Percentiles rank a stretch among this genome's conserved stretches.
These are phyloP conservation scores for Pseudomyrmex gracilis DNA, from an alignment of 1,140 invertebrate genomes.

Conservation along the genomic window DNA sequence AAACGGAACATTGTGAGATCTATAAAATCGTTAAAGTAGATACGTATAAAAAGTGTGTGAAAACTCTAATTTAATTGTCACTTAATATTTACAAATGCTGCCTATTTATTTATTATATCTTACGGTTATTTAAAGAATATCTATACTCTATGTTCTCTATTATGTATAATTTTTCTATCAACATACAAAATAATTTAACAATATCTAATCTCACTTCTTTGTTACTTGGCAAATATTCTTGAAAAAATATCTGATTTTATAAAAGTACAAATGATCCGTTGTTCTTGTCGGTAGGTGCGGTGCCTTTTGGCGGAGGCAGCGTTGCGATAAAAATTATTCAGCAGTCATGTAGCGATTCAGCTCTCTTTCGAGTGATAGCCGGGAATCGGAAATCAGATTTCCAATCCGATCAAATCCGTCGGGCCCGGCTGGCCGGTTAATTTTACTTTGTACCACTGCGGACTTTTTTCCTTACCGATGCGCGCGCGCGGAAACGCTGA, in stretches of 20 bases:
- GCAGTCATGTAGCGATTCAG: not conserved
- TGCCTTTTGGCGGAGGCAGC: constrained; percentile 18
- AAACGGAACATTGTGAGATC: no score
- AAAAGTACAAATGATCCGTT: not conserved
- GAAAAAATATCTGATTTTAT: constrained; percentile 2
- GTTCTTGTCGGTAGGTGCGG: not conserved
- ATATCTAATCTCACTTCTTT: no score
- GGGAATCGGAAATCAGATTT: constrained; percentile 51
- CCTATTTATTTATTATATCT: no score
- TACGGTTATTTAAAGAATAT: no score
- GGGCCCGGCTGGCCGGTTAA: constrained; percentile 54
- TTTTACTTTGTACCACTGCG: constrained; percentile 59
- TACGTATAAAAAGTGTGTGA: no score
- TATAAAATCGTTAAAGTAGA: no score
- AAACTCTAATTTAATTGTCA: no score
- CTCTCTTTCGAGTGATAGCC: constrained; percentile 12
- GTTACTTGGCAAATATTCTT: no score
- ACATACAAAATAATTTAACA: no score
- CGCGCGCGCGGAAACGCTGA: constrained; percentile 32
- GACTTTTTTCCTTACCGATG: constrained; percentile 54
- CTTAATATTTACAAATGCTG: no score
- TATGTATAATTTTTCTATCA: no score
- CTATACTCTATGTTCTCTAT: no score
- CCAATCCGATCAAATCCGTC: constrained; percentile 66
- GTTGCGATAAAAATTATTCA: constrained; percentile 56